These are phyloP conservation scores for Xenopus petersii DNA, from an alignment of 2,797 vertebrate species.

Conservation along the genomic window DNA sequence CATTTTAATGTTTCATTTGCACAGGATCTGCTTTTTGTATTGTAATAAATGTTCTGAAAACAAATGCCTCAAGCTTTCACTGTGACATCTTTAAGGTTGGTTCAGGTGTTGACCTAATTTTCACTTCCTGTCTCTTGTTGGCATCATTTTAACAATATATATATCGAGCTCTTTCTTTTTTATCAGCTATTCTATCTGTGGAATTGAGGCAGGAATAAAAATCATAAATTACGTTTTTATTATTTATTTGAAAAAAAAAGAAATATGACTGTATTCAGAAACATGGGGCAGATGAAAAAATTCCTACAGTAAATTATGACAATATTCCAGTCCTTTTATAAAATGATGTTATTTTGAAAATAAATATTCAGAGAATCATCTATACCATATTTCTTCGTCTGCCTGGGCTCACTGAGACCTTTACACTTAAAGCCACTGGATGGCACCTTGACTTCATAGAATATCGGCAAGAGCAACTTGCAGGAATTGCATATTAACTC, in stretches of 20 bases:
- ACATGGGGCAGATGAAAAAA: too few species aligned
- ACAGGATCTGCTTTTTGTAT: conserved; percentile 1
- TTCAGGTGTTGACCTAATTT: conserved; percentile 45
- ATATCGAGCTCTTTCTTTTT: not conserved
- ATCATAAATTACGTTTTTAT: not conserved
- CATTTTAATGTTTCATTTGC: not conserved
- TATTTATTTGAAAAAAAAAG: not conserved
- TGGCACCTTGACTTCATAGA: conserved; percentile 61
- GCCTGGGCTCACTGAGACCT: not conserved
- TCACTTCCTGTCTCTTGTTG: conserved; percentile 7
- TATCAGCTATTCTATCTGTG: not conserved
- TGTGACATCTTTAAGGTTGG: conserved; percentile 14
- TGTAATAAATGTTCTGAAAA: conserved; percentile 24
- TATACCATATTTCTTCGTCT: too few species aligned
- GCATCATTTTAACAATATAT: conserved; percentile 9
- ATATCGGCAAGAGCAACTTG: not conserved
- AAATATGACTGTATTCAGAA: too few species aligned
- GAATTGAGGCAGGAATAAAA: too few species aligned
- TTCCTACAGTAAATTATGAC: too few species aligned
- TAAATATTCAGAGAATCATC: too few species aligned
- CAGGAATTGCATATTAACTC: not conserved
- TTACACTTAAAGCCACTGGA: conserved; percentile 57
- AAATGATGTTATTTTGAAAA: too few species aligned
- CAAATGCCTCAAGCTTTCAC: conserved; percentile 17
- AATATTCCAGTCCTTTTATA: too few species aligned